Evolutionary conservation across 1,140 invertebrate genomes (phyloP).

Genomic region (Halictus rubicundus): DNA sequence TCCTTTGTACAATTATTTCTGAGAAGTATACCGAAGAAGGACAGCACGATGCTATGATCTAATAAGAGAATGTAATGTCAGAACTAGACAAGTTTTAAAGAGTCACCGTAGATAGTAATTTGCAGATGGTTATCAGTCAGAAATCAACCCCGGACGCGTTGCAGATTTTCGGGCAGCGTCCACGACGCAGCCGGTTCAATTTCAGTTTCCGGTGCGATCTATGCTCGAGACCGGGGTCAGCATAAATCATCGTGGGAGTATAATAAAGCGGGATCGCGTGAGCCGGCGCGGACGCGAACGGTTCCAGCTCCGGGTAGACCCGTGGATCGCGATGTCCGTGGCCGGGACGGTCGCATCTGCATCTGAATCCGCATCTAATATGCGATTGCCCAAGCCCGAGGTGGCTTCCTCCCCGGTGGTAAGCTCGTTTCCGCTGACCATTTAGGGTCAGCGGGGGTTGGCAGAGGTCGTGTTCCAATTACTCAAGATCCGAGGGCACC

Average conservation of each 20-base stretch:
- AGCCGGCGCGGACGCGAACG: slow-evolving; percentile 10
- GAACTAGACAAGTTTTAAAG: no score
- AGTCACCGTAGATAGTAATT: no score
- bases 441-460: slow-evolving; percentile 75
- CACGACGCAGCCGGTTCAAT: no score
- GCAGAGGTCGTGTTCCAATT: slow-evolving; percentile 78
- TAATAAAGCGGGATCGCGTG: slow-evolving; percentile 65
- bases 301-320: slow-evolving; percentile 15
- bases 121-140: no score
- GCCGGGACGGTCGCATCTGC: neutral
- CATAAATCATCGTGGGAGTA: slow-evolving; percentile 77
- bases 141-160: no score
- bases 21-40: no score
- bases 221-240: slow-evolving; percentile 64
- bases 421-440: slow-evolving; percentile 73
- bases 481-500: slow-evolving; percentile 71
- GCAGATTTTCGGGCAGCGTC: no score
- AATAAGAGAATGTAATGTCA: no score
- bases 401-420: slow-evolving; percentile 66
- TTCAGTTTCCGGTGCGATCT: neutral
- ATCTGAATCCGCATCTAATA: slow-evolving; percentile 55
- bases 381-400: slow-evolving; percentile 64
- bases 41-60: no score
- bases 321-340: slow-evolving; percentile 11
- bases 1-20: no score